Conservation (phyloP, 2,113 vertebrate genomes). For the Hydropotes inermis region DNA sequence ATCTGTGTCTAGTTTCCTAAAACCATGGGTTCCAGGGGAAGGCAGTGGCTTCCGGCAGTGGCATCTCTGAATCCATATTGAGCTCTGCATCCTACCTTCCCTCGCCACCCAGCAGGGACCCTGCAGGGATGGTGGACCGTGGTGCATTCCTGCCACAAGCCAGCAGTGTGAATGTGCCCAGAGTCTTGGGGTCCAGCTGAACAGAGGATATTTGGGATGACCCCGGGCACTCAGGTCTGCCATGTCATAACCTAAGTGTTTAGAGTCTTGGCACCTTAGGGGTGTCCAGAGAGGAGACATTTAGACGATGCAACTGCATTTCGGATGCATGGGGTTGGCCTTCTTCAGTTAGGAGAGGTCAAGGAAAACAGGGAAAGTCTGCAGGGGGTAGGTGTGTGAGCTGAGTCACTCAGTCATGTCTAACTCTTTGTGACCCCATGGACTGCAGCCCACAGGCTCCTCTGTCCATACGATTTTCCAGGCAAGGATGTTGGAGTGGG, state of each 20-base stretch:
- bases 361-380: neutral
- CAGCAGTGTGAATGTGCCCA: rapidly evolving
- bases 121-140: too few species aligned
- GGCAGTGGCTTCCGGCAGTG: neutral
- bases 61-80: neutral
- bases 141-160: too few species aligned
- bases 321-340: neutral
- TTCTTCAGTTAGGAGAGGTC: neutral
- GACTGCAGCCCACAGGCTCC: neutral
- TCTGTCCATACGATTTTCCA: neutral
- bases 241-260: too few species aligned
- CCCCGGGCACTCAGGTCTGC: neutral
- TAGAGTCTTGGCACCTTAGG: neutral
- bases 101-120: neutral
- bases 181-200: neutral
- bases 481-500: neutral
- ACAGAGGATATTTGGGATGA: neutral
- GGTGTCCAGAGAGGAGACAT: neutral
- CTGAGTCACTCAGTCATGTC: neutral
- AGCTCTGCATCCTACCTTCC: neutral
- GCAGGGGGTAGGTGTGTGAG: neutral
- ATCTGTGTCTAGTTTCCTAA: neutral
- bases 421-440: neutral
- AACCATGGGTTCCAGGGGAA: neutral
- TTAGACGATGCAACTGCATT: neutral